Evolutionary conservation across 2,797 vertebrate genomes (phyloP), one percentile per base, ranked within the genome.

Genomic region (Fringilla coelebs): DNA sequence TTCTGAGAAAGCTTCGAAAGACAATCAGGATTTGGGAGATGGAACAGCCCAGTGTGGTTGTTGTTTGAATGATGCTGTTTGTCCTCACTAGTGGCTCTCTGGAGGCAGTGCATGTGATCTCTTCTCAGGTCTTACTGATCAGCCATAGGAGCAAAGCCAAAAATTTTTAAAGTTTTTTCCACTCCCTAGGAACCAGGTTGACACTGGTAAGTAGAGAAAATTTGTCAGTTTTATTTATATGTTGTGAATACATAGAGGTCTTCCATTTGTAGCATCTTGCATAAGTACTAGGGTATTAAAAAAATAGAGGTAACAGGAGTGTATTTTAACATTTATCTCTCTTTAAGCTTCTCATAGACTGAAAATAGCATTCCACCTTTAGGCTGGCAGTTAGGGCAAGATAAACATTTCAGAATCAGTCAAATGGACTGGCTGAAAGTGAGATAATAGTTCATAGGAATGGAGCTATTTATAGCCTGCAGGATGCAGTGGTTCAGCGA

Each of bases 381-480:
- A 57, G 45, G 22, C 61, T 74, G 94, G 74, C 85, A 76, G 85
- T 65, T 89, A 58, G 58, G 73, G 91, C 82, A 66, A 71, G 91
- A 86, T 84, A 88, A 95, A 85, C 95, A 73, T 45, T 88, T 68
- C 5, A 34, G 89, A 77, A 90, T 58, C 77, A 65, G 89, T 77
- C 83, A 36, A 63, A 72, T 18, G 5, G 28, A 32, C 67, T 79
- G 85, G 83, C 67, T 71, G 70, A 14, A 75, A 85, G 77, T 38
- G 85, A 90, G 91, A 94, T 79, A 91, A 85, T 34, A 13, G 83
- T 90, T 90, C 62, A 31, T n/a, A 80, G 94, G 60, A 57, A 26
- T 15, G 55, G 63, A 85, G 71, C 94, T 96, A 90, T 94, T 68
- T 79, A 77, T 91, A 91, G 85, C 22, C 79, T 38, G 85, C 29